phyloP scores from a whole-genome alignment of 2,113 vertebrate species.

The Mustela lutreola region DNA sequence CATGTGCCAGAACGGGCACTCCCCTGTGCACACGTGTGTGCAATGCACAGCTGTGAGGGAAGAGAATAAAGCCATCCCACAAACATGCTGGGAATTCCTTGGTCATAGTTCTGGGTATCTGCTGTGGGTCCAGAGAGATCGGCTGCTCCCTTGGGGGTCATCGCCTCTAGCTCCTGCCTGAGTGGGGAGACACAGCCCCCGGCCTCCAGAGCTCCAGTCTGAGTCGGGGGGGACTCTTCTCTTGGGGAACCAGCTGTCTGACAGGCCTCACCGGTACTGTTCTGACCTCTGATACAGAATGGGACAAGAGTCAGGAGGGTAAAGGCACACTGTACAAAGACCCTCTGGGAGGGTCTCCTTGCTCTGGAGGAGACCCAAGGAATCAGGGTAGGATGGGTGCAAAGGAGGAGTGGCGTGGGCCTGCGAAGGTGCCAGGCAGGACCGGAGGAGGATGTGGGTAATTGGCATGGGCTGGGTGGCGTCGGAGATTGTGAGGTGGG shows the following conservation, averaged over 20 bases:
- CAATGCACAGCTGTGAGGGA: too few relatives aligned
- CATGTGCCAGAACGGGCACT: background rate
- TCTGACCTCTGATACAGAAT: accelerated
- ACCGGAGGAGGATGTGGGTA: background rate
- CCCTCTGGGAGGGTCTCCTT: background rate
- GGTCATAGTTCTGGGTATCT: background rate
- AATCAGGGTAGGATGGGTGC: accelerated
- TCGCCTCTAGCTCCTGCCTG: background rate
- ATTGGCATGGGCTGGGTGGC: accelerated
- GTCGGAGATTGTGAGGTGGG: accelerated
- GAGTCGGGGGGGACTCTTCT: background rate
- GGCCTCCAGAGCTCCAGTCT: background rate
- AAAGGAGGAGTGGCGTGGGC: accelerated
- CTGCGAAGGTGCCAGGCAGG: background rate
- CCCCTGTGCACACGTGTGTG: accelerated
- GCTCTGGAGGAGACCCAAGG: background rate
- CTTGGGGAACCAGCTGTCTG: background rate
- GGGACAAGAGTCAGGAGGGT: background rate
- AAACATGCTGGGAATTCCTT: background rate
- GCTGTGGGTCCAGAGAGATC: background rate
- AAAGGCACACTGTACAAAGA: accelerated
- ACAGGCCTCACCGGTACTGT: background rate
- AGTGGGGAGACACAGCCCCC: accelerated
- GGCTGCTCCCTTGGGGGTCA: background rate
- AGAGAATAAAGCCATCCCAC: background rate